These are phyloP conservation scores for Scaptomyza pallida DNA, from an alignment of 1,140 invertebrate species.

Conservation along the genomic window DNA sequence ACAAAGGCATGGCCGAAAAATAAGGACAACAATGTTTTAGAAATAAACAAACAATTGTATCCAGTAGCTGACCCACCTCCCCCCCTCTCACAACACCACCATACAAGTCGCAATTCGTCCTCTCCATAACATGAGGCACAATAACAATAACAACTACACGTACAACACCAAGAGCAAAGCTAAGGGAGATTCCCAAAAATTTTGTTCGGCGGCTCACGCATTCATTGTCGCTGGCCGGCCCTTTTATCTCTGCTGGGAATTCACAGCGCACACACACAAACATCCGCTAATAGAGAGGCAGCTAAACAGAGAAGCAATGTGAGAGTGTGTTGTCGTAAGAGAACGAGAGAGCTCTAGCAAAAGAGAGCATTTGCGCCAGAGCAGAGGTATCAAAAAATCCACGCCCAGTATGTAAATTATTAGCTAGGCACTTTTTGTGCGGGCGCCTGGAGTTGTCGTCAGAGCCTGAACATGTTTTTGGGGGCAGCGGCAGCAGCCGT, in stretches of 20 bases:
- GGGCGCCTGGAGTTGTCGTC: conserved; percentile 66
- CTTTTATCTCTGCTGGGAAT: conserved; percentile 50
- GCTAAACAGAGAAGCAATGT: conserved; percentile 12
- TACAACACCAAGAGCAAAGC: conserved; percentile 4
- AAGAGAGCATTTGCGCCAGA: conserved; percentile 1
- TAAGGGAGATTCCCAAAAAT: conserved; percentile 32
- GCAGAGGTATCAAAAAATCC: conserved; percentile 64
- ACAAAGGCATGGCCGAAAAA: conserved; percentile 68
- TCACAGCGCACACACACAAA: conserved; percentile 8
- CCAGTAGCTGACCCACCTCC: conserved; percentile 12
- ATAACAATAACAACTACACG: conserved; percentile 18
- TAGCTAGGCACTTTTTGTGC: conserved; percentile 78
- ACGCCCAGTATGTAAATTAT: conserved; percentile 84
- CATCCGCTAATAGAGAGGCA: conserved; percentile 1
- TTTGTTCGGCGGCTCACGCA: conserved; percentile 48
- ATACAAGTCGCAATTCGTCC: too few species aligned
- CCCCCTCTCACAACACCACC: neutral
- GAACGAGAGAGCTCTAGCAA: neutral
- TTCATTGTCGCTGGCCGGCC: conserved; percentile 52
- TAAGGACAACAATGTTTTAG: conserved; percentile 78
- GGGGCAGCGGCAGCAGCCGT: conserved; percentile 20
- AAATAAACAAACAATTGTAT: conserved; percentile 80
- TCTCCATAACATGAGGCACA: neutral
- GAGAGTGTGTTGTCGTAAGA: neutral
- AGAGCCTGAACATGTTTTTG: conserved; percentile 53